Conservation (phyloP, 2,888 invertebrate species). For the Protonemura montana region DNA sequence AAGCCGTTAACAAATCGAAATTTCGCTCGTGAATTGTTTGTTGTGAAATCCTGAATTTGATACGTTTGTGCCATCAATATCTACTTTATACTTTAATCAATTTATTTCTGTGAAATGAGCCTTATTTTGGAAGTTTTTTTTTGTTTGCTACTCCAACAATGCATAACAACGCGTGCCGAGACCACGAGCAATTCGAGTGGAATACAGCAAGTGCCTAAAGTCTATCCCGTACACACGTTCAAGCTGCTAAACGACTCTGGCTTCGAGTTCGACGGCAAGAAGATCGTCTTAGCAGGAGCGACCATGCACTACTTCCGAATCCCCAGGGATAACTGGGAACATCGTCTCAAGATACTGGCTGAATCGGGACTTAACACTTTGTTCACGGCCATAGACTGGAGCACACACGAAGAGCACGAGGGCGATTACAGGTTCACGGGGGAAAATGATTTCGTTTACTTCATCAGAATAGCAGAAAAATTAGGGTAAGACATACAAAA, state of each 20-base stretch:
- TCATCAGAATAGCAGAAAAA: background rate
- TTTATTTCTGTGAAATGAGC: background rate
- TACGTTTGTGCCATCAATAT: too few relatives aligned
- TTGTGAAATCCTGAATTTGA: too few relatives aligned
- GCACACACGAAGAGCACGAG: background rate
- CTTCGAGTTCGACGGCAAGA: constrained; percentile 23
- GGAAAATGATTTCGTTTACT: background rate
- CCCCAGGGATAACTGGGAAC: constrained; percentile 7
- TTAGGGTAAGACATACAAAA: background rate
- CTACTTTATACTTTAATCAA: background rate
- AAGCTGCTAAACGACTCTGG: background rate
- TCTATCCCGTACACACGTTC: background rate
- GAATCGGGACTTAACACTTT: constrained; percentile 8
- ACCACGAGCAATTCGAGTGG: background rate
- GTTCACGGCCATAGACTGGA: constrained; percentile 21
- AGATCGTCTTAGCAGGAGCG: background rate
- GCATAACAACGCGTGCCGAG: too few relatives aligned
- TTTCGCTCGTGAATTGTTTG: too few relatives aligned
- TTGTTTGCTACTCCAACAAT: too few relatives aligned
- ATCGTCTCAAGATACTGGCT: background rate
- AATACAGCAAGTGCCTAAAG: background rate
- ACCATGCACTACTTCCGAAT: constrained; percentile 28
- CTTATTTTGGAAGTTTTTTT: background rate
- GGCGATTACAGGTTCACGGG: background rate
- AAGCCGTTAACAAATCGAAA: too few relatives aligned